Evolutionary conservation across 2,888 invertebrate genomes (phyloP), one percentile per base, ranked within the genome.

Genomic region (Abscondita cerata): DNA sequence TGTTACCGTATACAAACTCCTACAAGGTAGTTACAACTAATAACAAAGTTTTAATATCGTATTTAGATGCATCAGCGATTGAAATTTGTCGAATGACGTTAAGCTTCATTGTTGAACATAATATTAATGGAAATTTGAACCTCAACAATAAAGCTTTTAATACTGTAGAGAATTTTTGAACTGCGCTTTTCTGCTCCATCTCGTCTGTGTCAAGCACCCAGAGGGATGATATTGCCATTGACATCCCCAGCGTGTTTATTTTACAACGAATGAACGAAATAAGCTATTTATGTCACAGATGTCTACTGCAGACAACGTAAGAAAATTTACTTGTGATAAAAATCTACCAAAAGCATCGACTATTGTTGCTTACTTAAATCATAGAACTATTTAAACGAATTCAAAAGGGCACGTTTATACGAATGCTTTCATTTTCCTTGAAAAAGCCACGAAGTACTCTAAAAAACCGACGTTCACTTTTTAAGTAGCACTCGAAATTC

Each of bases 61-160:
- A 4, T 4, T 25, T 25, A 4, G 25, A 25, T 25, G 6, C 25
- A n/a, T n/a, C n/a, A 25, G 25, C 6, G 25, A 25, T 25, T 25
- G 25, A 25, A 25, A 25, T 25, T 25, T 25, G 25, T 25, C 25
- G 16, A 4, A 31, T 56, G 36, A 33, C 48, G 50, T 53, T 57
- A 25, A 50, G 38, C 44, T 56, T 18, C 51, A 31, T 40, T 53
- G 53, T 59, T 58, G 54, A 59, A 53, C 38, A 54, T 33, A 13
- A 25, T 41, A 48, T 38, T 59, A 53, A 54, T 18, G 55, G 63
- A 59, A 52, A 55, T 55, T 59, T 56, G 48, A 63, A 59, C 55
- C 52, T 38, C 52, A 54, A 63, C 63, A 59, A 63, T 63, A 63
- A 63, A 63, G 63, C 63, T 63, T 59, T 63, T 63, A 63, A 63